Evolutionary conservation across 2,113 vertebrate species (phyloP).

Genomic region (Tonatia bakeri): DNA sequence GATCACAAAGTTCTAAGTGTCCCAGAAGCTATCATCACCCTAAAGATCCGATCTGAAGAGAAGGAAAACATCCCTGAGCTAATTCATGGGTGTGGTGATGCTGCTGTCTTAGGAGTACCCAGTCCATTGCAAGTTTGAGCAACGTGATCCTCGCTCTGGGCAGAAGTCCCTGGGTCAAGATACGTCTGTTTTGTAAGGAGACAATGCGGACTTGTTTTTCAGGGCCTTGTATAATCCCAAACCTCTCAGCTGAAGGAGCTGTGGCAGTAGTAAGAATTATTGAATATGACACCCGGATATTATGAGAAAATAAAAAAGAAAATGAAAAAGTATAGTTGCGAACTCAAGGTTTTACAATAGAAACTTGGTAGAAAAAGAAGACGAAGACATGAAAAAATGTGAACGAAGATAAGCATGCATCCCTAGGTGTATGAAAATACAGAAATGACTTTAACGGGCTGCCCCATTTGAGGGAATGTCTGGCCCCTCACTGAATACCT

Average conservation of each 20-base stretch:
- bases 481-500: neutral
- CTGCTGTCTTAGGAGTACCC: conserved; percentile 4
- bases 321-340: neutral
- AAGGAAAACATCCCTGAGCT: conserved; percentile 4
- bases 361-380: neutral
- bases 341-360: neutral
- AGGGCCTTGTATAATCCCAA: neutral
- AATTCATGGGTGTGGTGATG: neutral
- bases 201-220: conserved; percentile 56
- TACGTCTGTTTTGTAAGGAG: conserved; percentile 51
- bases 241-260: neutral
- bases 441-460: neutral
- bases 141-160: neutral
- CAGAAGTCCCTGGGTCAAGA: conserved; percentile 32
- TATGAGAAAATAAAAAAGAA: neutral
- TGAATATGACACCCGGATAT: neutral
- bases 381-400: neutral
- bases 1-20: neutral
- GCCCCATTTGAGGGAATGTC: neutral
- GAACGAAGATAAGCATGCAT: neutral
- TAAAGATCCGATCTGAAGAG: conserved; percentile 3
- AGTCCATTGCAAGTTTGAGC: conserved; percentile 66
- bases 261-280: neutral
- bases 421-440: neutral
- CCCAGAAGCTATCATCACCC: neutral